phyloP scores from a whole-genome alignment of 1,140 invertebrate species.

The Euura saliciscinereae region DNA sequence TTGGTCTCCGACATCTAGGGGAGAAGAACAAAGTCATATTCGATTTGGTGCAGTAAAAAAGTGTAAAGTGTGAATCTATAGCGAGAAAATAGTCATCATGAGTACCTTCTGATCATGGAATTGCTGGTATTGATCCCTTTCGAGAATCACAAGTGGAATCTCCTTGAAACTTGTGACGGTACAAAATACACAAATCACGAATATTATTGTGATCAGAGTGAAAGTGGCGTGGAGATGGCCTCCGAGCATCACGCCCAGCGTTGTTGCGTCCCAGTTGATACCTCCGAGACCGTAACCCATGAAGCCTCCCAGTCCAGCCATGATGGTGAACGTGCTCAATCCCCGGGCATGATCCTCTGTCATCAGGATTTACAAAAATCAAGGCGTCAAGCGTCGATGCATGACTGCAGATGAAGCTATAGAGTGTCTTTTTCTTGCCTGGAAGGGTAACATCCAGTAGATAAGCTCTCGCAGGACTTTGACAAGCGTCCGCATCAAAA shows the following conservation, averaged over 20 bases:
- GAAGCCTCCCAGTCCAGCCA: conserved; percentile 94
- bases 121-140: conserved; percentile 54
- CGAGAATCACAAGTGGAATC: conserved; percentile 74
- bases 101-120: conserved; percentile 50
- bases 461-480: conserved; percentile 92
- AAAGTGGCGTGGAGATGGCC: conserved; percentile 92
- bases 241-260: conserved; percentile 77
- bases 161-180: conserved; percentile 89
- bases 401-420: conserved; percentile 8
- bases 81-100: conserved; percentile 3
- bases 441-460: conserved; percentile 90
- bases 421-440: conserved; percentile 60
- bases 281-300: conserved; percentile 92
- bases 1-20: conserved; percentile 30
- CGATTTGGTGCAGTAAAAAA: too few relatives aligned
- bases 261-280: conserved; percentile 90
- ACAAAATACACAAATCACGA: conserved; percentile 77
- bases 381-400: neutral
- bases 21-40: too few relatives aligned
- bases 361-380: conserved; percentile 27
- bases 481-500: conserved; percentile 95
- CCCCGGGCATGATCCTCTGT: conserved; percentile 90
- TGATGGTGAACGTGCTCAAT: conserved; percentile 93
- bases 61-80: conserved; percentile 9
- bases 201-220: conserved; percentile 85